Evolutionary conservation across 2,888 invertebrate genomes (phyloP), one percentile per base, ranked within the genome.

Genomic region (Hirtodrosophila alboralis): DNA sequence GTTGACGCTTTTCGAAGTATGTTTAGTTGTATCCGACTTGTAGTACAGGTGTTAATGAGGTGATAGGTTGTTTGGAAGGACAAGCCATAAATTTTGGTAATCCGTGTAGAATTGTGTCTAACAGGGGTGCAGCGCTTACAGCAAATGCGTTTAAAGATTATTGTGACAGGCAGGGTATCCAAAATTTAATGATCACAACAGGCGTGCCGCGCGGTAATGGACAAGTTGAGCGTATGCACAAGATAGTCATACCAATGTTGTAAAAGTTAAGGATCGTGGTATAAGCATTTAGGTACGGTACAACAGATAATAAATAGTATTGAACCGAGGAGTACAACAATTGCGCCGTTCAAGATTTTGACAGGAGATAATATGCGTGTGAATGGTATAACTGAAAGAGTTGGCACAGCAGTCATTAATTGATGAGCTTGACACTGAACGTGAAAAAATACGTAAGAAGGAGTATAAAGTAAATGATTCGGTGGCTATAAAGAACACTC

Each of bases 251-350:
- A n/a, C 5, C n/a, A 6, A 21, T 36, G 21, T 21, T 36, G 10
- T 21, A 18, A n/a, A 36, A 36, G 9, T 10, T 36, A 10, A 21
- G 21, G 21, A 0, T 33, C 7, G 4, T 37, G 44, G 44, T 44
- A 53, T n/a, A 44, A 18, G 14, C 10, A 43, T 44, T 2, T 53
- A 14, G 37, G 21, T 4, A 33, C n/a, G 2, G 53, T 44, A 1
- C 44, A 53, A 9, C 37, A 53, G 12, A 6, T 43, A 1, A 43
- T 52, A 1, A 52, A 52, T 28, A 52, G 36, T n/a, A 43, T 43
- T 4, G 34, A 41, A 13, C 28, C 53, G 1, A 43, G 43, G 26
- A 51, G 38, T 10, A 51, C 51, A 1, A 51, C 27, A 5, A 14
- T 40, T 9, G 4, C 27, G 4, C 40, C 27, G 2, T 40, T 40